Percentiles rank a stretch among this genome's conserved stretches.
Evolutionary conservation across 1,140 invertebrate species (phyloP).

Genomic region (Dendroctonus valens): DNA sequence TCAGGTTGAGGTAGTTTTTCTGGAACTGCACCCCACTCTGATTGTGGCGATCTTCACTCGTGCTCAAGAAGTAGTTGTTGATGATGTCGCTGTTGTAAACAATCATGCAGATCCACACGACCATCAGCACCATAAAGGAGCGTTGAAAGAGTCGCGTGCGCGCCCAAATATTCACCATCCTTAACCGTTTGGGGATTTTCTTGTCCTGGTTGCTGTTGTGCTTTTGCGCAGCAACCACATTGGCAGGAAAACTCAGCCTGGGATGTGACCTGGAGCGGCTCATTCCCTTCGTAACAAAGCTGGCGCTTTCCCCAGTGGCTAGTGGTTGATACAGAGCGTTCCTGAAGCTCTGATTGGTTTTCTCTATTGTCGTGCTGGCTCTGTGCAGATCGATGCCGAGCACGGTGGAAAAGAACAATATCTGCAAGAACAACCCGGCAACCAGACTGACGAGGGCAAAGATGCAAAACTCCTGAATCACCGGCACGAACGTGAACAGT

Average conservation of each 20-base stretch:
- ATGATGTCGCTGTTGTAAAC: conserved; percentile 85
- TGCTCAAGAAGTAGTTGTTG: conserved; percentile 59
- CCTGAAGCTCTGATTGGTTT: conserved; percentile 48
- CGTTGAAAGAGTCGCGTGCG: conserved; percentile 89
- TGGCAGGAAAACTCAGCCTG: conserved; percentile 57
- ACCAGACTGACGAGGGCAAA: conserved; percentile 91
- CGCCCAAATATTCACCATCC: conserved; percentile 91
- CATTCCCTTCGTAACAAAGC: conserved; percentile 45
- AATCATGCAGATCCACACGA: conserved; percentile 90
- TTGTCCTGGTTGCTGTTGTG: conserved; percentile 49
- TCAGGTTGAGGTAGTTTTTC: conserved; percentile 24
- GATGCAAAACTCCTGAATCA: conserved; percentile 94
- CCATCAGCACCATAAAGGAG: conserved; percentile 89
- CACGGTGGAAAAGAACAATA: conserved; percentile 89
- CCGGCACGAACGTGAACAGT: conserved; percentile 88
- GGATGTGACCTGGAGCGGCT: conserved; percentile 75
- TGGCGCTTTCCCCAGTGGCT: neutral
- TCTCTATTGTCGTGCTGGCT: conserved; percentile 63
- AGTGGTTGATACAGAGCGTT: conserved; percentile 45
- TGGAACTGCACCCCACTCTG: conserved; percentile 1
- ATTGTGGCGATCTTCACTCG: conserved; percentile 40
- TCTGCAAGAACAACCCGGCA: conserved; percentile 92
- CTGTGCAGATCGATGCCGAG: conserved; percentile 86
- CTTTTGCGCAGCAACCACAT: conserved; percentile 42
- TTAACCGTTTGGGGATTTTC: conserved; percentile 78